Evolutionary conservation across 2,888 invertebrate species (phyloP).

Genomic region (Ormyrus rosae): DNA sequence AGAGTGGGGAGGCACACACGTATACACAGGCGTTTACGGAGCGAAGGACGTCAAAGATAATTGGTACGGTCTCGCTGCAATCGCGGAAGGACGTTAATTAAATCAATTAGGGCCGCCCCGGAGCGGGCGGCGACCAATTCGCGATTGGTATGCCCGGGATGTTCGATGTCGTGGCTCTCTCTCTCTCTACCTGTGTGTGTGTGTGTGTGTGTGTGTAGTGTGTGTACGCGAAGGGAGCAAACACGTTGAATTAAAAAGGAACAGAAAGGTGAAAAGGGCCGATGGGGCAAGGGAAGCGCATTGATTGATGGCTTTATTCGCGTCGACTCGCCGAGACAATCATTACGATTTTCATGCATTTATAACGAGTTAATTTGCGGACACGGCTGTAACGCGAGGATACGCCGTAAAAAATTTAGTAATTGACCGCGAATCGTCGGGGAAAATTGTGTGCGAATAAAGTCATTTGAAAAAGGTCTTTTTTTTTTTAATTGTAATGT

Average conservation of each 20-base stretch:
- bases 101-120: conserved; percentile 64
- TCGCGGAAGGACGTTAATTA: conserved; percentile 68
- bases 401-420: no score
- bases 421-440: no score
- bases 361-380: no score
- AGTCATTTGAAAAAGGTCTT: no score
- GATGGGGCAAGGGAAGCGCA: not conserved
- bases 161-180: not conserved
- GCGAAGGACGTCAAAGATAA: conserved; percentile 59
- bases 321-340: no score
- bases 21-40: not conserved
- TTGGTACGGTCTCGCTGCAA: conserved; percentile 62
- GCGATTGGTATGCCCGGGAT: conserved; percentile 63
- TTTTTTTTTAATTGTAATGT: no score
- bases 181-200: not conserved
- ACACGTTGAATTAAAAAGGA: conserved; percentile 52
- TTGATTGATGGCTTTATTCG: conserved; percentile 26
- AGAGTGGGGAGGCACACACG: not conserved
- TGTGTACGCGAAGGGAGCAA: not conserved
- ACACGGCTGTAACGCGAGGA: no score
- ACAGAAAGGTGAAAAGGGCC: not conserved
- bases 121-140: conserved; percentile 59
- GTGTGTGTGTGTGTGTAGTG: not conserved
- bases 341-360: no score
- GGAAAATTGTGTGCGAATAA: no score